Evolutionary conservation across 1,140 invertebrate species (phyloP).

Genomic region (Nomia melanderi): DNA sequence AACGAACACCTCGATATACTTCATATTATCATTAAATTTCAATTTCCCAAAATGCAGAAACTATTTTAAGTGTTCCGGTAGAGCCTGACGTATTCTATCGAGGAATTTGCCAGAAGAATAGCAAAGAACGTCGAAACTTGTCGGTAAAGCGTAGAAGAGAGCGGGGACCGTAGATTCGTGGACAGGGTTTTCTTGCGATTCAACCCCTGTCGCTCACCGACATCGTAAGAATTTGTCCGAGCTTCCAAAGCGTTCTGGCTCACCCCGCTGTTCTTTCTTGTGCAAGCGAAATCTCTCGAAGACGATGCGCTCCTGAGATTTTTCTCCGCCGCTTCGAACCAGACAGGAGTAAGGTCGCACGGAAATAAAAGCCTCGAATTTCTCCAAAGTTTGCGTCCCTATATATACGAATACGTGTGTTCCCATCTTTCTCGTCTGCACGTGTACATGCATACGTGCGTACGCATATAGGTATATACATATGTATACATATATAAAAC

Average conservation of each 20-base stretch:
- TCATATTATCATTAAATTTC: too few relatives aligned
- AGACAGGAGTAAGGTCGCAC: constrained; percentile 42
- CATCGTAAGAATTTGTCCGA: constrained; percentile 57
- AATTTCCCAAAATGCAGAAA: neutral
- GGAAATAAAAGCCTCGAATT: constrained; percentile 74
- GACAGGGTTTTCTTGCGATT: constrained; percentile 41
- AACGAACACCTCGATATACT: too few relatives aligned
- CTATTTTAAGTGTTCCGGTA: neutral
- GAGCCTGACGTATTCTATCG: neutral
- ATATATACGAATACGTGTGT: neutral
- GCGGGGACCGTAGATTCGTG: constrained; percentile 7
- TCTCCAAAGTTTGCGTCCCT: constrained; percentile 67
- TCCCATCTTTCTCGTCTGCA: neutral
- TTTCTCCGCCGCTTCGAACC: constrained; percentile 60
- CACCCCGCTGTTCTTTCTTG: constrained; percentile 32
- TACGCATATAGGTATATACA: neutral
- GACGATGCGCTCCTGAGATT: constrained; percentile 68
- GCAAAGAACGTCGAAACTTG: constrained; percentile 36
- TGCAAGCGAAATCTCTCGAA: constrained; percentile 58
- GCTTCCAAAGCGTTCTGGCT: constrained; percentile 42
- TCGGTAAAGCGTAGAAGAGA: constrained; percentile 37
- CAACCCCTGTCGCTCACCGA: constrained; percentile 33
- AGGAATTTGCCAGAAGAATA: constrained; percentile 32
- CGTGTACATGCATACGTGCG: neutral
- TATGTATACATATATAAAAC: too few relatives aligned